Conservation (phyloP, 2,888 invertebrate genomes). For the Escarpia spicata region DNA sequence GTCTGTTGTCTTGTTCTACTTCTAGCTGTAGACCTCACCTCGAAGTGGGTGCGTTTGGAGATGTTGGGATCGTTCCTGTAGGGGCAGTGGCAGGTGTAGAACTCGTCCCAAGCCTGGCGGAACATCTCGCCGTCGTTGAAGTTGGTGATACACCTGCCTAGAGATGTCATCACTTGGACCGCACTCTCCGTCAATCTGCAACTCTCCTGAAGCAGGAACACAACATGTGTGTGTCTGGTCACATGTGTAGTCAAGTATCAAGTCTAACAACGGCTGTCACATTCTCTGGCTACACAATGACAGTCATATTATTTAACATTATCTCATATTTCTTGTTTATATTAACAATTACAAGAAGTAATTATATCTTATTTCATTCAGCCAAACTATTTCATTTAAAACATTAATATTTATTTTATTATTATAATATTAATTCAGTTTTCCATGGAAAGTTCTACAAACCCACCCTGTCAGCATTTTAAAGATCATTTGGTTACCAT, state of each 20-base stretch:
- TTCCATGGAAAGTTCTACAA: too few species aligned
- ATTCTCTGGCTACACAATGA: too few species aligned
- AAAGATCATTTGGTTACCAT: too few species aligned
- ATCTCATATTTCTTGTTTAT: too few species aligned
- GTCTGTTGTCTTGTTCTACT: neutral
- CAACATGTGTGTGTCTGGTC: neutral
- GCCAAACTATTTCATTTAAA: too few species aligned
- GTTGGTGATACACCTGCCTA: conserved; percentile 58
- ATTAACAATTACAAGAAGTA: too few species aligned
- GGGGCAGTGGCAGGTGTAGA: conserved; percentile 58
- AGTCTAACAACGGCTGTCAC: neutral
- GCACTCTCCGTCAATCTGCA: conserved; percentile 63
- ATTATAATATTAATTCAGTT: too few species aligned
- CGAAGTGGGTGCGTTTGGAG: conserved; percentile 59
- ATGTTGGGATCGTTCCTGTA: conserved; percentile 54
- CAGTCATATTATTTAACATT: too few species aligned
- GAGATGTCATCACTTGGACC: conserved; percentile 54
- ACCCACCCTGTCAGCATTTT: too few species aligned
- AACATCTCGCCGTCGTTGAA: conserved; percentile 55
- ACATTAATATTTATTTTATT: too few species aligned
- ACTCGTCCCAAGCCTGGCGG: conserved; percentile 52
- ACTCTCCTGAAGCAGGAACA: conserved; percentile 54
- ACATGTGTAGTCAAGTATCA: neutral
- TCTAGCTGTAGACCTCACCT: conserved; percentile 43
- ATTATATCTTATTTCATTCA: too few species aligned